phyloP scores from a whole-genome alignment of 2,113 vertebrate species.

The Osmerus eperlanus region DNA sequence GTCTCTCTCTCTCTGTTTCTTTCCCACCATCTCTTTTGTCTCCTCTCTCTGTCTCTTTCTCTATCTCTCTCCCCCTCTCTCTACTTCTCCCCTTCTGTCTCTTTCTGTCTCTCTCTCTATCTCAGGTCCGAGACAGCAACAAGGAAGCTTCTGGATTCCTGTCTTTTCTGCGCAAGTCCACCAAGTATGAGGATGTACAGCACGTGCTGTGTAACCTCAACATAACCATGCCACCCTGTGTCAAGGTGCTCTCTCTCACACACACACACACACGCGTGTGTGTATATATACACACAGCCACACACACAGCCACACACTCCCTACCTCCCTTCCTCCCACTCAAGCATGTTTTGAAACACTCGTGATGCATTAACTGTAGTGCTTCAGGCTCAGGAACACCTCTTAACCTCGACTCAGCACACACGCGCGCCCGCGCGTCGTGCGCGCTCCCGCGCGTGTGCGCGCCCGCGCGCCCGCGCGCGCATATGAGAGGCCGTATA shows the following conservation, averaged over 20 bases:
- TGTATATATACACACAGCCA: background rate
- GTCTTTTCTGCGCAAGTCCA: conserved; percentile 91
- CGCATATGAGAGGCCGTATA: no score
- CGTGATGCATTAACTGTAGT: no score
- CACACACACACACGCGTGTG: background rate
- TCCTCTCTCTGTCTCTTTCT: background rate
- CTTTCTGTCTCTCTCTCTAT: conserved; percentile 13
- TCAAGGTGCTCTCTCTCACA: conserved; percentile 77
- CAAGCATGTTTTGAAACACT: background rate
- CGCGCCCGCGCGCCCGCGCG: no score
- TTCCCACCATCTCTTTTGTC: conserved; percentile 4
- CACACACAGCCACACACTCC: background rate
- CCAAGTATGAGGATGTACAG: conserved; percentile 93
- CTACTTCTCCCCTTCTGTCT: conserved; percentile 8
- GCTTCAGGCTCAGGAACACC: no score
- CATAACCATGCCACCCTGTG: conserved; percentile 89
- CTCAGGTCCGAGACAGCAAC: conserved; percentile 89
- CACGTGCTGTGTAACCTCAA: conserved; percentile 95
- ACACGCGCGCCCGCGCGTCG: no score
- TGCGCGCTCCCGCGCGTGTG: no score
- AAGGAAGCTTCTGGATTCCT: conserved; percentile 88
- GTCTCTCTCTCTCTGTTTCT: conserved; percentile 12
- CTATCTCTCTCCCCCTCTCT: background rate
- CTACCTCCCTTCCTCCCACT: background rate
- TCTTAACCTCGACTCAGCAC: no score